Evolutionary conservation across 2,888 invertebrate genomes (phyloP).

Genomic region (Pseudanteris insignis): DNA sequence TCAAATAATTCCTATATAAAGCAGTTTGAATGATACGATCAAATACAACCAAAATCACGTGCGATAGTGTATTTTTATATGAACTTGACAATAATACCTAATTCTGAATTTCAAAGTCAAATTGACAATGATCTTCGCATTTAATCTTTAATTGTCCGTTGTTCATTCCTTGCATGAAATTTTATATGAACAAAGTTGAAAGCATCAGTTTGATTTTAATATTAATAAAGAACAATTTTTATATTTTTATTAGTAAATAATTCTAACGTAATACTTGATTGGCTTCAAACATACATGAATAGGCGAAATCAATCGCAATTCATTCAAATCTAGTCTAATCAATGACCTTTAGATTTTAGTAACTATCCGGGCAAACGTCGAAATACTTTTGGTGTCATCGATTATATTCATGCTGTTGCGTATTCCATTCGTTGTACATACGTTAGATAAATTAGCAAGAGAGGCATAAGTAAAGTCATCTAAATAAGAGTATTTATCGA

Average conservation of each 20-base stretch:
- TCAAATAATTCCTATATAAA: no score
- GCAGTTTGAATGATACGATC: no score
- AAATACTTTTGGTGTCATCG: background rate
- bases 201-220: conserved; percentile 1
- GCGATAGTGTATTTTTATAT: no score
- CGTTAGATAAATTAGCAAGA: conserved; percentile 22
- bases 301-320: background rate
- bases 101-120: no score
- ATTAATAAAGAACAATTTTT: conserved; percentile 1
- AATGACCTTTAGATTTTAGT: conserved; percentile 19
- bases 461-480: no score
- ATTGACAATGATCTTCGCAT: no score
- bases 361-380: conserved; percentile 17
- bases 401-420: background rate
- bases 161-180: conserved; percentile 2
- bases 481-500: no score
- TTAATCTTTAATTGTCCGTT: background rate
- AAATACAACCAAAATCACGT: no score
- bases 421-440: conserved; percentile 28
- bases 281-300: conserved; percentile 16
- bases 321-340: conserved; percentile 35
- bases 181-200: background rate
- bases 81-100: no score
- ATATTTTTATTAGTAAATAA: conserved; percentile 2
- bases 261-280: no score